phyloP scores from a whole-genome alignment of 2,888 invertebrate species.

The Selenia dentaria region DNA sequence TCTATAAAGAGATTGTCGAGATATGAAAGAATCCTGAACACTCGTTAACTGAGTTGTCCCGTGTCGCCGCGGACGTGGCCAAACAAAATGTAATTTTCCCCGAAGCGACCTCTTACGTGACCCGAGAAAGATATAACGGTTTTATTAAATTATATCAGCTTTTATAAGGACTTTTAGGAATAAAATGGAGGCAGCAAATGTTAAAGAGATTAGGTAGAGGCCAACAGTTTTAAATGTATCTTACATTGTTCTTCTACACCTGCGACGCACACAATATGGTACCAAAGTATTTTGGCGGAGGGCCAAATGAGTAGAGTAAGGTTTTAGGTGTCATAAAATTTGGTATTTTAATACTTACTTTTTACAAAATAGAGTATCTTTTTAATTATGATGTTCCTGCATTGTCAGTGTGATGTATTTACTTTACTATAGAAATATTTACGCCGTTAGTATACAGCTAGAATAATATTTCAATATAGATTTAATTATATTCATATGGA shows the following conservation, averaged over 20 bases:
- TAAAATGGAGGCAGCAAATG: slow-evolving; percentile 62
- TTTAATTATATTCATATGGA: too few relatives aligned
- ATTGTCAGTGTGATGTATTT: too few relatives aligned
- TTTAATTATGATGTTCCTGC: too few relatives aligned
- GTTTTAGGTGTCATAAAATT: slow-evolving; percentile 2
- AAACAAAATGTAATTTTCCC: slow-evolving; percentile 83
- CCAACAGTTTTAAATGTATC: slow-evolving; percentile 43
- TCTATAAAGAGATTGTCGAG: slow-evolving; percentile 62
- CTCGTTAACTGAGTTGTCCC: slow-evolving; percentile 81
- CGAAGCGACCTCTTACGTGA: slow-evolving; percentile 80
- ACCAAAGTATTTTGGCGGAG: slow-evolving; percentile 10
- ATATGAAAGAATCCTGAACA: slow-evolving; percentile 78
- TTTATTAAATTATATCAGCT: slow-evolving; percentile 81
- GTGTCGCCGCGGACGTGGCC: slow-evolving; percentile 73
- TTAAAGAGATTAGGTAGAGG: slow-evolving; percentile 59
- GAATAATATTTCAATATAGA: too few relatives aligned
- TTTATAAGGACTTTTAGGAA: slow-evolving; percentile 67
- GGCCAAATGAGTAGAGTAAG: slow-evolving; percentile 12
- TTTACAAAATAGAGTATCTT: too few relatives aligned
- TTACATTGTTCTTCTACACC: slow-evolving; percentile 18
- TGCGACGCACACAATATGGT: slow-evolving; percentile 9
- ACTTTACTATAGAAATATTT: too few relatives aligned
- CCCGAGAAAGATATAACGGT: slow-evolving; percentile 79
- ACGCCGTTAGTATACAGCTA: too few relatives aligned
- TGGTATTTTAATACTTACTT: too few relatives aligned